phyloP scores from a whole-genome alignment of 1,140 invertebrate genomes.

The Achroia grisella region DNA sequence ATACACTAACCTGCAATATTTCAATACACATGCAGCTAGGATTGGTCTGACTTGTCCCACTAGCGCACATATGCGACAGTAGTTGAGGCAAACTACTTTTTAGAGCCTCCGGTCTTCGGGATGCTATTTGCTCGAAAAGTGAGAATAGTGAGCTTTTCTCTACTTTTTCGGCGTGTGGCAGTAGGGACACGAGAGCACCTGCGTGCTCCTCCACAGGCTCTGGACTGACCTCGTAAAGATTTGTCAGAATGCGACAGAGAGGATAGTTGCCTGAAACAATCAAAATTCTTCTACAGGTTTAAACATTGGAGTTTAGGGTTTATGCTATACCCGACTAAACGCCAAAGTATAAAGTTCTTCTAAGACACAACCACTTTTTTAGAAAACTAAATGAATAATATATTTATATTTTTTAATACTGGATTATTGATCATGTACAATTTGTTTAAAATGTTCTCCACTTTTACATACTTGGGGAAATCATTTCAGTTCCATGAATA shows the following conservation, averaged over 20 bases:
- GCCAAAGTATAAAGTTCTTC: too few relatives aligned
- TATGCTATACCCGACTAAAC: too few relatives aligned
- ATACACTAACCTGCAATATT: slow-evolving; percentile 75
- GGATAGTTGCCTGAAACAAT: slow-evolving; percentile 84
- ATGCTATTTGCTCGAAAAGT: slow-evolving; percentile 87
- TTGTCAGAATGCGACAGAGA: slow-evolving; percentile 87
- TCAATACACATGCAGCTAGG: slow-evolving; percentile 65
- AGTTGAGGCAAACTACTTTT: slow-evolving; percentile 86
- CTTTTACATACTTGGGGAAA: too few relatives aligned
- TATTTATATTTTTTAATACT: too few relatives aligned
- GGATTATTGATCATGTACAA: too few relatives aligned
- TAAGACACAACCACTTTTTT: too few relatives aligned
- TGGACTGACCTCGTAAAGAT: slow-evolving; percentile 90
- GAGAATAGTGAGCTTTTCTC: slow-evolving; percentile 89
- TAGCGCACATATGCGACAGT: slow-evolving; percentile 77
- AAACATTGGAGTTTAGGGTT: too few relatives aligned
- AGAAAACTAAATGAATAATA: too few relatives aligned
- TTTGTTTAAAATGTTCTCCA: too few relatives aligned
- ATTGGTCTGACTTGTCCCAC: slow-evolving; percentile 38
- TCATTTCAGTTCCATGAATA: too few relatives aligned
- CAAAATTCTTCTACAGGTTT: too few relatives aligned
- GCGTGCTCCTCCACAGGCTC: slow-evolving; percentile 89
- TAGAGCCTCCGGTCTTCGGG: slow-evolving; percentile 84
- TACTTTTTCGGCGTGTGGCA: slow-evolving; percentile 86
- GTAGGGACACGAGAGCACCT: slow-evolving; percentile 84